Evolutionary conservation across 2,113 vertebrate genomes (phyloP).

Genomic region (Callipepla squamata): DNA sequence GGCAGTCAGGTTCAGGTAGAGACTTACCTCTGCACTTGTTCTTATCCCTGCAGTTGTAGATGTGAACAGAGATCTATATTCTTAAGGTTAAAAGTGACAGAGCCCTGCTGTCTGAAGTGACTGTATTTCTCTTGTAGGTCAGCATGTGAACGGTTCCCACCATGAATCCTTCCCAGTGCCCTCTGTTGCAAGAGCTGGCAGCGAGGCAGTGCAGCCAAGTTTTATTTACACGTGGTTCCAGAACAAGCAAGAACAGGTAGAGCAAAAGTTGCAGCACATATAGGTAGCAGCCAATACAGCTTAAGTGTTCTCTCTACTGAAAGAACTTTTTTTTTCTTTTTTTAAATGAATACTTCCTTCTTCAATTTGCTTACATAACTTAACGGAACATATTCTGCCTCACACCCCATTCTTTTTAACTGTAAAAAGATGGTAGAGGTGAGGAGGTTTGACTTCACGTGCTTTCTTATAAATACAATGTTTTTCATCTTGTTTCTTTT

Average conservation of each 20-base stretch:
- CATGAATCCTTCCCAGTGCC: background rate
- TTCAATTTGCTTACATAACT: background rate
- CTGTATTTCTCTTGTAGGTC: constrained; percentile 56
- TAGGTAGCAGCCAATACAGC: background rate
- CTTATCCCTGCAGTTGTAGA: background rate
- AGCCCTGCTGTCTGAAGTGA: background rate
- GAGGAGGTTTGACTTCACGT: background rate
- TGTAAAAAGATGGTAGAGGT: background rate
- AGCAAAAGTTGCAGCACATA: background rate
- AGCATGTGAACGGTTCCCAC: constrained; percentile 70
- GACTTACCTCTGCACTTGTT: background rate
- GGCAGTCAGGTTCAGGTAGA: constrained; percentile 87
- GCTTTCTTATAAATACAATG: background rate
- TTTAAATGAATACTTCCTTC: background rate
- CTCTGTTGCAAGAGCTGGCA: constrained; percentile 24
- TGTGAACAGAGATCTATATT: background rate
- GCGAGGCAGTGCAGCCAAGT: constrained; percentile 59
- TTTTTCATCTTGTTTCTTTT: constrained; percentile 31
- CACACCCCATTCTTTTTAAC: background rate
- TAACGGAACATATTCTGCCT: background rate
- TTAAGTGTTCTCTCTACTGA: background rate
- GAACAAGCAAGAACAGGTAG: constrained; percentile 92
- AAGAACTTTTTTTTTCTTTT: background rate
- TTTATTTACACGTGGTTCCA: constrained; percentile 83
- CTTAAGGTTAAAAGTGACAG: background rate